Percentiles rank a stretch among this genome's conserved stretches.
Evolutionary conservation across 1,140 invertebrate genomes (phyloP).

Genomic region (Drosophila pallidifrons): DNA sequence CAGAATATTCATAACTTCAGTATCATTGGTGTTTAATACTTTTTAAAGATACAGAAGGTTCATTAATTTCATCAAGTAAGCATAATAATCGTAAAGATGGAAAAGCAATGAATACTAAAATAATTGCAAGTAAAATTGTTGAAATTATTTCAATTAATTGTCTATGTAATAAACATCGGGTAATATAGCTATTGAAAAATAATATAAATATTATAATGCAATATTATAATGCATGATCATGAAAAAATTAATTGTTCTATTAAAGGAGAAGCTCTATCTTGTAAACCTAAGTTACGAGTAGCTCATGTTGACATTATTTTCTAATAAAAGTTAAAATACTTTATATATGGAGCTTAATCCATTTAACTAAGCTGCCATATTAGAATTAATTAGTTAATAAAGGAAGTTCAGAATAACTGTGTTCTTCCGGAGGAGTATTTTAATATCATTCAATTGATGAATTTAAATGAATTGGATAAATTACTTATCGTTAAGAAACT

Average conservation of each 20-base stretch:
- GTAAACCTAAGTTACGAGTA: conserved; percentile 86
- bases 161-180: conserved; percentile 86
- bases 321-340: conserved; percentile 86
- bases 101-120: too few species aligned
- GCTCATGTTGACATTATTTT: conserved; percentile 86
- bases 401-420: conserved; percentile 86
- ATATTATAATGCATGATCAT: too few species aligned
- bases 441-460: conserved; percentile 88
- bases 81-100: conserved; percentile 85
- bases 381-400: conserved; percentile 86
- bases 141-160: conserved; percentile 88
- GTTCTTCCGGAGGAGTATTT: conserved; percentile 86
- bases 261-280: conserved; percentile 75
- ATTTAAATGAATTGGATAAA: conserved; percentile 75
- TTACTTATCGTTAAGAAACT: too few species aligned
- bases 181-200: conserved; percentile 27
- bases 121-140: conserved; percentile 86
- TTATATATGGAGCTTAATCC: conserved; percentile 88
- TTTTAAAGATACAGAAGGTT: conserved; percentile 87
- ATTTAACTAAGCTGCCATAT: conserved; percentile 87
- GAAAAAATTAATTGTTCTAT: too few species aligned
- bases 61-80: conserved; percentile 87
- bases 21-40: conserved; percentile 89
- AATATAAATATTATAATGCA: too few species aligned
- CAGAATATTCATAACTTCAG: conserved; percentile 89